phyloP scores from a whole-genome alignment of 2,113 vertebrate species.

The Xiphorhynchus elegans region DNA sequence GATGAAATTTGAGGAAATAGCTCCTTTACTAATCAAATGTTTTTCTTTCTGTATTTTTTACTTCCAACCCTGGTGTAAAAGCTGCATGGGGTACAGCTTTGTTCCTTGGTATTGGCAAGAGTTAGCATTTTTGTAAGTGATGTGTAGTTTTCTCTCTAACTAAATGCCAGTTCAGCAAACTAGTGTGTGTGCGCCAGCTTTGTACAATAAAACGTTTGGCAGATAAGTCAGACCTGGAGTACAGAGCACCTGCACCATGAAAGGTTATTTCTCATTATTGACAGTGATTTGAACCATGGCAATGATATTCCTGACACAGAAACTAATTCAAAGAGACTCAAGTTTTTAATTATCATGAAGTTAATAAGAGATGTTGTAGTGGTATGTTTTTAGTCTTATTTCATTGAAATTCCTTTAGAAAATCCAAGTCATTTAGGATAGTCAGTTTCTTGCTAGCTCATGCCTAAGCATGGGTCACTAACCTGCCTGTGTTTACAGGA shows the following conservation, averaged over 20 bases:
- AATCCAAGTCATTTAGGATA: slow-evolving; percentile 60
- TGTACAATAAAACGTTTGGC: slow-evolving; percentile 8
- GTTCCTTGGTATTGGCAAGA: slow-evolving; percentile 47
- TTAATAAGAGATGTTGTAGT: background rate
- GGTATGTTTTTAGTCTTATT: background rate
- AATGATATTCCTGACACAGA: background rate
- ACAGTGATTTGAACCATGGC: background rate
- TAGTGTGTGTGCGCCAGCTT: background rate
- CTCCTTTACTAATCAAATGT: slow-evolving; percentile 57
- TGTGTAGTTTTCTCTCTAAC: slow-evolving; percentile 42
- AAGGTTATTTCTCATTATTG: background rate
- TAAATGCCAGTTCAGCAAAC: slow-evolving; percentile 6
- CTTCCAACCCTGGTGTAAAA: background rate
- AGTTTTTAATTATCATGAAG: background rate
- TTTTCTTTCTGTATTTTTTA: slow-evolving; percentile 61
- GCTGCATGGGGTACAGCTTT: slow-evolving; percentile 49
- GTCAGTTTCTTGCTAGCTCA: slow-evolving; percentile 5
- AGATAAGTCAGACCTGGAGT: background rate
- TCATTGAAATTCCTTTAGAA: slow-evolving; percentile 44
- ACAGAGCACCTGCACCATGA: background rate
- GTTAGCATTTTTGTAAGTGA: slow-evolving; percentile 38
- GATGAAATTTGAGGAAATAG: slow-evolving; percentile 57
- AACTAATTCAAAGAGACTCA: background rate
- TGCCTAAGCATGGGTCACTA: slow-evolving; percentile 35
- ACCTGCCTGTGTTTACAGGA: slow-evolving; percentile 66